Percentiles rank a stretch among this genome's conserved stretches.
These are phyloP conservation scores for Hippocampus zosterae DNA, from an alignment of 2,113 vertebrate genomes.

Conservation along the genomic window DNA sequence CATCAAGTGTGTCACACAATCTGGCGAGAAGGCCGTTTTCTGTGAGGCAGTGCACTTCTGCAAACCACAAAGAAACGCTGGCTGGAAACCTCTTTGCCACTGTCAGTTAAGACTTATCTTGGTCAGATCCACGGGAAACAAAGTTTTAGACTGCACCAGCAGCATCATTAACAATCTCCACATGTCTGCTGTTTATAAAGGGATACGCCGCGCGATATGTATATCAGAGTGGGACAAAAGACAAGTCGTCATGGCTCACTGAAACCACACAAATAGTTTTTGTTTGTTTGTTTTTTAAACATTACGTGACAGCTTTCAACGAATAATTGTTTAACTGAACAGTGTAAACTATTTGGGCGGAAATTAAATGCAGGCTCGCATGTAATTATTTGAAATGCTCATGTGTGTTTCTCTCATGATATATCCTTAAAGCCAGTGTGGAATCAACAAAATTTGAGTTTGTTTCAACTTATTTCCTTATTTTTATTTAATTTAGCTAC, in stretches of 20 bases:
- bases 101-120: background rate
- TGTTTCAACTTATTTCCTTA: background rate
- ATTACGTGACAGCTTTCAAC: background rate
- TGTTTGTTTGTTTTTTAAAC: background rate
- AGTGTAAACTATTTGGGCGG: background rate
- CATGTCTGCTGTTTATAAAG: conserved; percentile 13
- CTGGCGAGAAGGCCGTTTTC: background rate
- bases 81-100: background rate
- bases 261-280: background rate
- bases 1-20: background rate
- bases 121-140: background rate
- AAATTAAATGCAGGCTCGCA: background rate
- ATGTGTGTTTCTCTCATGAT: background rate
- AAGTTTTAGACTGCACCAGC: background rate
- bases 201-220: background rate
- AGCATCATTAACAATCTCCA: background rate
- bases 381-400: background rate
- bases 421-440: background rate
- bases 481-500: background rate
- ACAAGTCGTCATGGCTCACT: background rate
- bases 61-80: background rate
- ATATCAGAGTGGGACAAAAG: conserved; percentile 27
- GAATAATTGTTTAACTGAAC: background rate
- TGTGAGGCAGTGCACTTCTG: background rate
- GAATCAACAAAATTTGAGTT: background rate